Conservation (phyloP, 2,113 vertebrate genomes). For the Ondatra zibethicus region DNA sequence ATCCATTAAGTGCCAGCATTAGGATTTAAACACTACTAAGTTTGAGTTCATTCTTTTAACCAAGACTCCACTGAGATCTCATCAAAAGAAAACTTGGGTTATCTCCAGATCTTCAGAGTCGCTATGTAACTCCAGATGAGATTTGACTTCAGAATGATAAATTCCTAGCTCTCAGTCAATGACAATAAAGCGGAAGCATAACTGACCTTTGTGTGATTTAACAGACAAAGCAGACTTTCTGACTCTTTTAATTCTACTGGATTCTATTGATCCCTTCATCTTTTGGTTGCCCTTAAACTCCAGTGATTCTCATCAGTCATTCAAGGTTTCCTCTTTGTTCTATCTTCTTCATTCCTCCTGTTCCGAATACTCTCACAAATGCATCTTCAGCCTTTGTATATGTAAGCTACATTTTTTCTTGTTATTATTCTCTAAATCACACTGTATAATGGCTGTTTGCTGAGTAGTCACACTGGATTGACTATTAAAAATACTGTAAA, state of each 20-base stretch:
- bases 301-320: neutral
- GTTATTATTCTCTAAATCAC: neutral
- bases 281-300: neutral
- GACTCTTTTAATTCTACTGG: neutral
- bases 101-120: neutral
- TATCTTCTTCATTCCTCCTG: neutral
- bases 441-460: neutral
- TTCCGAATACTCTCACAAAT: neutral
- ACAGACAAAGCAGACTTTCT: neutral
- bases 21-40: neutral
- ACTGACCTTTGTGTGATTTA: neutral
- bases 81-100: accelerated
- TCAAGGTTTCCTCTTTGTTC: neutral
- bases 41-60: neutral
- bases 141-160: neutral
- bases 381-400: accelerated
- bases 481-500: neutral
- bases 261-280: neutral
- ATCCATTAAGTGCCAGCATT: accelerated
- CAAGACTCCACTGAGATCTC: neutral
- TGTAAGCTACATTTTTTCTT: neutral
- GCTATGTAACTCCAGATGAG: neutral
- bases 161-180: neutral
- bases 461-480: neutral
- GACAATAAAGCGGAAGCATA: neutral